Percentiles rank a stretch among this genome's conserved stretches.
These are phyloP conservation scores for Nannoperca obscura DNA, from an alignment of 2,797 vertebrate species.

Conservation along the genomic window DNA sequence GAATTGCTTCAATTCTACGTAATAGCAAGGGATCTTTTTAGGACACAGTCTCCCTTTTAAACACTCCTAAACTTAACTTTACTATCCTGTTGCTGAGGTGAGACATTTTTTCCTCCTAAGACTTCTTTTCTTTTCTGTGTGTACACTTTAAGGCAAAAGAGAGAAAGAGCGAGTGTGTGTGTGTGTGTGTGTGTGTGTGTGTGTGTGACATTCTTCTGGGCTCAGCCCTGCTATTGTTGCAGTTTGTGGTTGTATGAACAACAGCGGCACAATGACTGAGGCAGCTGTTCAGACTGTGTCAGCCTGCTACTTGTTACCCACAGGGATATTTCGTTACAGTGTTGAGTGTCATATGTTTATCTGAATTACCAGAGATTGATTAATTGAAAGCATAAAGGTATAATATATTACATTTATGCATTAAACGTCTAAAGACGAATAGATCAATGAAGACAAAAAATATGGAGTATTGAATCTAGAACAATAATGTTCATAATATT, in stretches of 20 bases:
- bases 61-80: constrained; percentile 65
- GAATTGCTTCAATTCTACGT: constrained; percentile 44
- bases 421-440: too few relatives aligned
- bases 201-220: constrained; percentile 54
- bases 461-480: too few relatives aligned
- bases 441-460: too few relatives aligned
- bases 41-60: constrained; percentile 50
- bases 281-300: constrained; percentile 52
- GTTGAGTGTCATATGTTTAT: constrained; percentile 56
- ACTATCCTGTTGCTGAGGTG: constrained; percentile 59
- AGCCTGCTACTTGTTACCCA: constrained; percentile 51
- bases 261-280: constrained; percentile 39
- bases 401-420: too few relatives aligned
- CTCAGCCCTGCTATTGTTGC: constrained; percentile 28
- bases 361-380: constrained; percentile 23
- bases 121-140: constrained; percentile 26
- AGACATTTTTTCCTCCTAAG: constrained; percentile 52
- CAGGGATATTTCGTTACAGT: constrained; percentile 64
- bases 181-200: constrained; percentile 29
- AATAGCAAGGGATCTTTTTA: constrained; percentile 46
- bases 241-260: constrained; percentile 40
- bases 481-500: too few relatives aligned
- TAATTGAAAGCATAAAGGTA: constrained; percentile 9
- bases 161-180: constrained; percentile 24
- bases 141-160: constrained; percentile 18